phyloP scores from a whole-genome alignment of 2,797 vertebrate genomes.

The Pseudochaenichthys georgianus region DNA sequence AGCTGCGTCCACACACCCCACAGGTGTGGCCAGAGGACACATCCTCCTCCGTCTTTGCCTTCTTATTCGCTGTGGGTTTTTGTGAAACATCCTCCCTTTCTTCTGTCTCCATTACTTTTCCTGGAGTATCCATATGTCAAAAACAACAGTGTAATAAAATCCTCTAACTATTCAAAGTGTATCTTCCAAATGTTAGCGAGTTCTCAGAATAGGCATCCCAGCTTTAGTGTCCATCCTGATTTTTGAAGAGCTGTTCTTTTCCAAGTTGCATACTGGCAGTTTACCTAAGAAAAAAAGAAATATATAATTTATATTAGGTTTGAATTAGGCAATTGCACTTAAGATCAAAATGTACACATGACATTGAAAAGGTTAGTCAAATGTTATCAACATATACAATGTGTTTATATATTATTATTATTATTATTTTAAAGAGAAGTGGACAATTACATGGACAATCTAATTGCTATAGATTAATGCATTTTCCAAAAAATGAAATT shows the following conservation, averaged over 20 bases:
- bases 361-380: neutral
- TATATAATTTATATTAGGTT: slow-evolving; percentile 10
- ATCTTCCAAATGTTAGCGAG: slow-evolving; percentile 44
- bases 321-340: slow-evolving; percentile 10
- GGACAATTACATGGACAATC: neutral
- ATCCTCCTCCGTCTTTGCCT: slow-evolving; percentile 83
- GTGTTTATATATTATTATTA: neutral
- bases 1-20: slow-evolving; percentile 94
- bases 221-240: slow-evolving; percentile 56
- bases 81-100: slow-evolving; percentile 78
- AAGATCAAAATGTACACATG: neutral
- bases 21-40: slow-evolving; percentile 90
- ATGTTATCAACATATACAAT: neutral
- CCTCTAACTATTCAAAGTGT: slow-evolving; percentile 26
- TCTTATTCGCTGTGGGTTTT: slow-evolving; percentile 60
- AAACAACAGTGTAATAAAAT: slow-evolving; percentile 33
- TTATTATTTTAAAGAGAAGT: neutral
- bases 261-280: slow-evolving; percentile 13
- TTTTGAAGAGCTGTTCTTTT: slow-evolving; percentile 21
- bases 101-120: slow-evolving; percentile 86
- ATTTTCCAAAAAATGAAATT: neutral
- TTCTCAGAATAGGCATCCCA: slow-evolving; percentile 45
- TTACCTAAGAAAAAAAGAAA: slow-evolving; percentile 53
- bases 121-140: slow-evolving; percentile 10
- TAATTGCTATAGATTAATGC: neutral